These are phyloP conservation scores for Digitonthophagus gazella DNA, from an alignment of 2,888 invertebrate genomes.

Conservation along the genomic window DNA sequence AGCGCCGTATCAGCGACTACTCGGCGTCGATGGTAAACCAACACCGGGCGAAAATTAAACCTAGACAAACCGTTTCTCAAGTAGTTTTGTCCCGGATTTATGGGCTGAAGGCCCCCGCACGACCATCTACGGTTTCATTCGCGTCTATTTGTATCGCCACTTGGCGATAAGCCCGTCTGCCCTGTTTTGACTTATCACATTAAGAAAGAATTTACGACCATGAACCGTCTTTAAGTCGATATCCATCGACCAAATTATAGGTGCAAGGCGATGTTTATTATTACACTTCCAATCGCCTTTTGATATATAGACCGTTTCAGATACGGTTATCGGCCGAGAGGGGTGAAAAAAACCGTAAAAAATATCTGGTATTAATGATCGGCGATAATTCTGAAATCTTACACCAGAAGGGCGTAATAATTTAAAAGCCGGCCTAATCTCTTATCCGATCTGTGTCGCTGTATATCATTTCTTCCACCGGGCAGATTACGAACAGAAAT, in stretches of 20 bases:
- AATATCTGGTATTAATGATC: neutral
- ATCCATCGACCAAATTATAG: neutral
- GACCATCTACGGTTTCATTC: neutral
- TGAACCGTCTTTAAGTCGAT: neutral
- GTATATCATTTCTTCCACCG: neutral
- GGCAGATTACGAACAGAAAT: neutral
- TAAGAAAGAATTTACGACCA: neutral
- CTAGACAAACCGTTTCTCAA: neutral
- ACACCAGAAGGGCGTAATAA: neutral
- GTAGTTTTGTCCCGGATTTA: neutral
- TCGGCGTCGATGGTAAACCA: neutral
- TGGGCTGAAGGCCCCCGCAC: too few species aligned
- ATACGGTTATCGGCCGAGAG: neutral
- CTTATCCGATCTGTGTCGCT: neutral
- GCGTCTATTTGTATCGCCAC: neutral
- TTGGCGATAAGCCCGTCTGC: neutral
- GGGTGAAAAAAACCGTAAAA: neutral
- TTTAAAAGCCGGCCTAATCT: neutral
- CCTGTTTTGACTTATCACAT: neutral
- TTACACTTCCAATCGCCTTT: neutral
- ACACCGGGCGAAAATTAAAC: neutral
- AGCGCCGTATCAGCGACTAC: neutral
- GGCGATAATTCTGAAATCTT: neutral
- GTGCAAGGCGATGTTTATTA: neutral
- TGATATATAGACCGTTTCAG: neutral